Evolutionary conservation across 2,888 invertebrate genomes (phyloP), one percentile per base, ranked within the genome.

Genomic region (Keiferia lycopersicella): DNA sequence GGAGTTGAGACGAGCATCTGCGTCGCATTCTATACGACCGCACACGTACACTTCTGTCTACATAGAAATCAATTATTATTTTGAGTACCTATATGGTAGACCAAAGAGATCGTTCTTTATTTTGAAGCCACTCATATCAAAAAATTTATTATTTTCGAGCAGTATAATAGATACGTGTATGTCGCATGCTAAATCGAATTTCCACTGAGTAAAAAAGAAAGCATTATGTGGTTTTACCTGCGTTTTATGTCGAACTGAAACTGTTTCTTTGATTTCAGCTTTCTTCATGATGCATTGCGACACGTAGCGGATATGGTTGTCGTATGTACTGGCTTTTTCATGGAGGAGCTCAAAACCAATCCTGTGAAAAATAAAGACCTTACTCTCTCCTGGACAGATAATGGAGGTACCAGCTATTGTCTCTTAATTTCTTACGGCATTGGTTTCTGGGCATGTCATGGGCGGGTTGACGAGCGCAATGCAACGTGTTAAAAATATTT

Each of bases 1-100:
- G 0, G 93, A 84, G 81, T 96, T 96, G 30, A 97, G 87, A 67
- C 94, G 93, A 0, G 95, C 95, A 69, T 95, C 94, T 0, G 94
- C 94, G 73, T 97, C 96, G 73, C 95, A 95, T 70, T 94, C 94
- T 68, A 98, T 93, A 60, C 96, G 93, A 14, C 98, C 98, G 63
- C 94, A 94, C 10, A 91, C 87, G 11, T 72, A 68, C 7, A 89
- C 86, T 69, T 90, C 89, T 10, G 82, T 82, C 92, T 92, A 77
- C 12, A 76, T 80, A 6, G 3, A 14, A 2, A n/a, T 14, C n/a
- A 14, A 41, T n/a, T 71, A 68, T 7, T 88, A 85, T 69, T 90
- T 89, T 10, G 82, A 82, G 92, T 92, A 77, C 12, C 76, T 80
- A 12, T 39, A 39, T 1, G 10, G 8, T 1, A 39, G 8, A 10